Evolutionary conservation across 1,140 invertebrate species (phyloP), one percentile per base, ranked within the genome.

Genomic region (Bombyx mandarina): DNA sequence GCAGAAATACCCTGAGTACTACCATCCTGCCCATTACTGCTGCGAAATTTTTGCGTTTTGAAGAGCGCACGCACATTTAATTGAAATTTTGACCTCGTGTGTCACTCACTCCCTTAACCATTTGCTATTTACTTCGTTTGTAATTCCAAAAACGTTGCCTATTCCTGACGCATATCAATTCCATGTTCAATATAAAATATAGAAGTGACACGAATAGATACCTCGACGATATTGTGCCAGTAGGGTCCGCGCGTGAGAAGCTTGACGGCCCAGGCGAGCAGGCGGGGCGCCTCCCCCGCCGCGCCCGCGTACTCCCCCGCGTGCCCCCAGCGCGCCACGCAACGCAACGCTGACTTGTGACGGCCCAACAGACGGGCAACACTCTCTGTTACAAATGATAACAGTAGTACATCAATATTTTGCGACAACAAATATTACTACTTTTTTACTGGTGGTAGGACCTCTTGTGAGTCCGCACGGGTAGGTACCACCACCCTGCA

Each of bases 301-400:
- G 96, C 94, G 9, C 95, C 95, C 46, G 94, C 91, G 88, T 95
- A 93, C 70, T 94, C 93, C 43, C 93, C 93, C 42, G 93, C 93
- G 58, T 85, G 88, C 73, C 93, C 94, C 95, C 95, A 97, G 50
- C 92, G 89, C n/a, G 94, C 92, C 49, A 93, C 76, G 72, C 91
- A 89, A 12, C 87, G 82, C 10, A 95, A 78, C 53, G 94, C 90
- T 42, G 89, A 89, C 48, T 79, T 72, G 58, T 89, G 88, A 10
- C 73, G 84, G 45, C 92, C 91, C 47, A 95, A 77, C 52, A 88
- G 80, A 45, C 88, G 77, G 1, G 93, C 93, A 18, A 93, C 91
- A 56, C 89, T 73, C 66, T 91, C 93, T 93, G 69, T 1, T 46
- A 45, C 2, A 47, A 47, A 47, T 47, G n/a, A 3, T 47, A 47